Percentiles rank a stretch among this genome's conserved stretches.
These are phyloP conservation scores for Seira ritae DNA, from an alignment of 2,888 invertebrate species.

Conservation along the genomic window DNA sequence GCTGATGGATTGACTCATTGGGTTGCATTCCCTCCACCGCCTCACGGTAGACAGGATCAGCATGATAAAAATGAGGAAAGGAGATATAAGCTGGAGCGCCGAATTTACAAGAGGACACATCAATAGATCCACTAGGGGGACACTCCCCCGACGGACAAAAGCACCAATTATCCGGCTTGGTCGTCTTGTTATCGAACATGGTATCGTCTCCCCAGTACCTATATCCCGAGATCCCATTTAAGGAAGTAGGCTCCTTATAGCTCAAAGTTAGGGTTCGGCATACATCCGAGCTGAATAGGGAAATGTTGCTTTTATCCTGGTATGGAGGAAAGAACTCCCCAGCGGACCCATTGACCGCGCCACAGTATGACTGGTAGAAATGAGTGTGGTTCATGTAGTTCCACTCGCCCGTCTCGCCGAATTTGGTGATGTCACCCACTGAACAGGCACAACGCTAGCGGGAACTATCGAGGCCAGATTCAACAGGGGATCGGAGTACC, in stretches of 20 bases:
- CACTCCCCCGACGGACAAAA: slow-evolving; percentile 78
- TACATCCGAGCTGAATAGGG: slow-evolving; percentile 85
- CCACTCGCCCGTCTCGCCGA: slow-evolving; percentile 86
- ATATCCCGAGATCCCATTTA: slow-evolving; percentile 79
- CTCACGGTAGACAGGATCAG: slow-evolving; percentile 81
- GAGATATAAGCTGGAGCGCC: slow-evolving; percentile 90
- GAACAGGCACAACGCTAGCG: slow-evolving; percentile 50
- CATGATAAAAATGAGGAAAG: slow-evolving; percentile 87
- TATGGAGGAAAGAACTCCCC: slow-evolving; percentile 88
- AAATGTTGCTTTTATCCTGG: slow-evolving; percentile 79
- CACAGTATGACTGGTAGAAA: slow-evolving; percentile 81
- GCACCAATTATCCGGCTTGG: slow-evolving; percentile 80
- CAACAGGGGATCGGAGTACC: slow-evolving; percentile 76
- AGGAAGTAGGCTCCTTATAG: slow-evolving; percentile 79
- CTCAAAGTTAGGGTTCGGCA: slow-evolving; percentile 81
- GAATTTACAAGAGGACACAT: slow-evolving; percentile 82
- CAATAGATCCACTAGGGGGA: slow-evolving; percentile 80
- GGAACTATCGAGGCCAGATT: slow-evolving; percentile 75
- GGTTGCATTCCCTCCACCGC: slow-evolving; percentile 84
- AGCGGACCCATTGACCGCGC: slow-evolving; percentile 83
- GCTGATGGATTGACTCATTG: slow-evolving; percentile 81
- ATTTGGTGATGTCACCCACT: slow-evolving; percentile 79
- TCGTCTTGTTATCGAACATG: slow-evolving; percentile 85
- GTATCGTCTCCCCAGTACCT: slow-evolving; percentile 81
- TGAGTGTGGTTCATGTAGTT: slow-evolving; percentile 81